These are phyloP conservation scores for Eonycteris spelaea DNA, from an alignment of 2,113 vertebrate genomes.

Conservation along the genomic window DNA sequence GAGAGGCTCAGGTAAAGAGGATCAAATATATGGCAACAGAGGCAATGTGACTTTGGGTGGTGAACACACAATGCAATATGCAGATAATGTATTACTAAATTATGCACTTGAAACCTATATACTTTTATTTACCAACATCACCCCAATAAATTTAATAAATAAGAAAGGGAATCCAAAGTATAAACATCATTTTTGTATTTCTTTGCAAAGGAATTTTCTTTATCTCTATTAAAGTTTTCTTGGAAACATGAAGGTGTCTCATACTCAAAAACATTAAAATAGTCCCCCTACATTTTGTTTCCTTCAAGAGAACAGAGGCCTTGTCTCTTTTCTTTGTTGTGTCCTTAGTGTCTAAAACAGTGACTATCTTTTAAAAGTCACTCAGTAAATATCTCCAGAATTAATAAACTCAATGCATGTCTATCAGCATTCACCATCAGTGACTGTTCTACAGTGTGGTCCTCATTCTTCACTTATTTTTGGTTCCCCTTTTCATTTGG, in stretches of 20 bases:
- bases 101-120: too few species aligned
- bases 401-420: background rate
- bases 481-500: background rate
- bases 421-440: background rate
- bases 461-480: background rate
- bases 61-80: too few species aligned
- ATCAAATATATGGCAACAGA: too few species aligned
- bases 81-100: too few species aligned
- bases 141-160: too few species aligned
- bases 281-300: background rate
- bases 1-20: too few species aligned
- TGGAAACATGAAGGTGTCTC: background rate
- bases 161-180: background rate
- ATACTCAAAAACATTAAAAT: background rate
- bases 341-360: background rate
- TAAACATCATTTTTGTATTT: background rate
- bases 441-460: background rate
- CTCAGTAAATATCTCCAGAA: background rate
- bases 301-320: background rate
- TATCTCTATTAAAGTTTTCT: background rate
- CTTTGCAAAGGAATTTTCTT: background rate
- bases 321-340: background rate
- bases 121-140: too few species aligned
- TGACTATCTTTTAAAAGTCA: background rate
- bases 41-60: too few species aligned